Percentiles rank a stretch among this genome's conserved stretches.
These are phyloP conservation scores for Nerophis lumbriciformis DNA, from an alignment of 2,113 vertebrate genomes.

Conservation along the genomic window DNA sequence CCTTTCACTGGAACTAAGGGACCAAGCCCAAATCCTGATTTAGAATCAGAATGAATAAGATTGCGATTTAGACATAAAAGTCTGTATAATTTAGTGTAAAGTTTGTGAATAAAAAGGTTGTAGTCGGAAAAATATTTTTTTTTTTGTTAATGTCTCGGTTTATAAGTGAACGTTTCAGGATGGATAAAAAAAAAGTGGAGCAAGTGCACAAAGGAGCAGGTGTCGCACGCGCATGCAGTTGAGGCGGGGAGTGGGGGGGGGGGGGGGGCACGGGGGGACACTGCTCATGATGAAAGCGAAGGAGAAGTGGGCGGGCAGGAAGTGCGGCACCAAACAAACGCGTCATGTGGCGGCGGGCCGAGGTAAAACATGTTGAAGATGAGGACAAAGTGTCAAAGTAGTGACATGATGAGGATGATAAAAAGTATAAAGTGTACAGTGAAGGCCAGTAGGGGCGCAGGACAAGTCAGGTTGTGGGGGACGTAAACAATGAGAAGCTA, in stretches of 20 bases:
- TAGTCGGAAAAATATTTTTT: no score
- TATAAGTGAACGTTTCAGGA: constrained; percentile 22
- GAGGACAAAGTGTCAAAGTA: constrained; percentile 10
- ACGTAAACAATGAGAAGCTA: constrained; percentile 77
- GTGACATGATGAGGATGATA: constrained; percentile 14
- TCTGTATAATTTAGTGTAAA: no score
- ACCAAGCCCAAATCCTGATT: no score
- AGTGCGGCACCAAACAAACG: constrained; percentile 53
- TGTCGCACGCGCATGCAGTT: constrained; percentile 25
- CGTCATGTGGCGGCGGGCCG: constrained; percentile 36
- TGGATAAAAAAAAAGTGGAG: constrained; percentile 47
- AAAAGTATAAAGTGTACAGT: constrained; percentile 43
- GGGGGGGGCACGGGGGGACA: constrained; percentile 38
- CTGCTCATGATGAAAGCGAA: constrained; percentile 57
- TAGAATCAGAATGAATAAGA: no score
- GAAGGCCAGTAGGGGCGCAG: constrained; percentile 59
- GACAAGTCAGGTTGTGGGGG: constrained; percentile 17
- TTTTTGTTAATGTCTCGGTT: constrained; percentile 1
- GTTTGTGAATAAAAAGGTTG: no score
- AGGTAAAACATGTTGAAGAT: background rate
- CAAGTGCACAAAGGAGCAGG: constrained; percentile 37
- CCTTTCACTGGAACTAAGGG: no score
- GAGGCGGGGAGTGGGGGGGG: no score
- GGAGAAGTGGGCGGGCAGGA: constrained; percentile 57
- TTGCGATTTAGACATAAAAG: no score